Percentiles rank a stretch among this genome's conserved stretches.
Conservation (phyloP, 2,797 vertebrate species). For the Rachycentron canadum region DNA sequence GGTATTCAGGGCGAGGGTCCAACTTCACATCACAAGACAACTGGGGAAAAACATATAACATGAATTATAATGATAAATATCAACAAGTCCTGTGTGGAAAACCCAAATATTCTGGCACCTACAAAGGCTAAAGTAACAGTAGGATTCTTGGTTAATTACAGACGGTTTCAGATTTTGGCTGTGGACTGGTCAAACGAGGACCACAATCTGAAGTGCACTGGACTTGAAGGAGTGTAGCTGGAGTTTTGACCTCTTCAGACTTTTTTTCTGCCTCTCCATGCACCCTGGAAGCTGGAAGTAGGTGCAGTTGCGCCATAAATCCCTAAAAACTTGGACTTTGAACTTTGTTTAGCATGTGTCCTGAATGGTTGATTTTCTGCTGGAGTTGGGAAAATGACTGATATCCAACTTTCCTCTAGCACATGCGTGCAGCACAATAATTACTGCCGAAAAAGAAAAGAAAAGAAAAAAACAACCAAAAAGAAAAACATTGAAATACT, state of each 20-base stretch:
- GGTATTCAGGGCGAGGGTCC: conserved; percentile 98
- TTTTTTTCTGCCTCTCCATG: neutral
- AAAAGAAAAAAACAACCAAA: neutral
- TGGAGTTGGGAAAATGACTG: neutral
- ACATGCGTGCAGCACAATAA: conserved; percentile 15
- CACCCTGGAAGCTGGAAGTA: neutral
- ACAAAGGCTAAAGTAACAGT: neutral
- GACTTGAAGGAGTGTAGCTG: neutral
- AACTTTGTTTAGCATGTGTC: too few species aligned
- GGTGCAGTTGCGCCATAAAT: neutral
- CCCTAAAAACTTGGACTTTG: neutral
- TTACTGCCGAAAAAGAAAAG: neutral
- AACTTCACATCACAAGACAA: conserved; percentile 99
- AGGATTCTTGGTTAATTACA: neutral
- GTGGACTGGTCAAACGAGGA: neutral
- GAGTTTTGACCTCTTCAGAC: neutral
- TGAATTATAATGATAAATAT: neutral
- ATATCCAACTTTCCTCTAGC: conserved; percentile 4
- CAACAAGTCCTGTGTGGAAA: neutral
- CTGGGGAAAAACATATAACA: conserved; percentile 77
- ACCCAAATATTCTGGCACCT: neutral
- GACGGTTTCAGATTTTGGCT: neutral
- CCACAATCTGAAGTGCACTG: neutral
- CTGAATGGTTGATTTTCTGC: neutral
- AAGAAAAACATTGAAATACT: neutral